Evolutionary conservation across 2,888 invertebrate genomes (phyloP).

Genomic region (Uloborus plumipes): DNA sequence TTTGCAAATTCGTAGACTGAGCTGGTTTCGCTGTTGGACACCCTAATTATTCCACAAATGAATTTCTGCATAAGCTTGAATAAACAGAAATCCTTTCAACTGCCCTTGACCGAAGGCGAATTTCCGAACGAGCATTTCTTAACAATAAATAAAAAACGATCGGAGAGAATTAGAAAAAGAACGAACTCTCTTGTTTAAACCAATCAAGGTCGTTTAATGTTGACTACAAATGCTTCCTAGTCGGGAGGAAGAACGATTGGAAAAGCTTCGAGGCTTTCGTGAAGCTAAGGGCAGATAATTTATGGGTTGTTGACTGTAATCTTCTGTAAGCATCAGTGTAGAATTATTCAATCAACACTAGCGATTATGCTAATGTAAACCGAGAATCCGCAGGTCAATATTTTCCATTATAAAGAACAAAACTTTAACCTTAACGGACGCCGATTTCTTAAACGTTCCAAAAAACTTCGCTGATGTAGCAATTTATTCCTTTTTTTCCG

Average conservation of each 20-base stretch:
- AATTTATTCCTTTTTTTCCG: too few relatives aligned
- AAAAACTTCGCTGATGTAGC: too few relatives aligned
- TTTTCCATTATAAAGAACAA: slow-evolving; percentile 50
- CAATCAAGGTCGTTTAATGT: slow-evolving; percentile 52
- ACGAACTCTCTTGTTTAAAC: slow-evolving; percentile 27
- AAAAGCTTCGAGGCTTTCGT: slow-evolving; percentile 44
- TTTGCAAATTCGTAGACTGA: too few relatives aligned
- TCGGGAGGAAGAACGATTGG: slow-evolving; percentile 32
- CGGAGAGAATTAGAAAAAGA: slow-evolving; percentile 28
- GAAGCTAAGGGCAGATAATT: slow-evolving; percentile 42
- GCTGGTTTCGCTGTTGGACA: too few relatives aligned
- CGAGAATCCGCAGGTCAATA: slow-evolving; percentile 41
- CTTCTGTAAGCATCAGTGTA: slow-evolving; percentile 57
- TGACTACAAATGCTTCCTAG: slow-evolving; percentile 38
- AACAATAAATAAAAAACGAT: slow-evolving; percentile 45
- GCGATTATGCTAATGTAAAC: slow-evolving; percentile 58
- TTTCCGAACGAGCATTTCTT: slow-evolving; percentile 30
- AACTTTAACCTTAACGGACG: slow-evolving; percentile 45
- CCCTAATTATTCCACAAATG: too few relatives aligned
- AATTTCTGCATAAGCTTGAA: too few relatives aligned
- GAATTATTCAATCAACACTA: slow-evolving; percentile 60
- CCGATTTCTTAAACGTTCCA: not conserved
- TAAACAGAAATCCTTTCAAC: slow-evolving; percentile 20
- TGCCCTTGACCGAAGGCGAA: slow-evolving; percentile 41
- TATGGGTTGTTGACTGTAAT: slow-evolving; percentile 61